Conservation (phyloP, 2,888 invertebrate genomes). For the Pristionchus arcanus region DNA sequence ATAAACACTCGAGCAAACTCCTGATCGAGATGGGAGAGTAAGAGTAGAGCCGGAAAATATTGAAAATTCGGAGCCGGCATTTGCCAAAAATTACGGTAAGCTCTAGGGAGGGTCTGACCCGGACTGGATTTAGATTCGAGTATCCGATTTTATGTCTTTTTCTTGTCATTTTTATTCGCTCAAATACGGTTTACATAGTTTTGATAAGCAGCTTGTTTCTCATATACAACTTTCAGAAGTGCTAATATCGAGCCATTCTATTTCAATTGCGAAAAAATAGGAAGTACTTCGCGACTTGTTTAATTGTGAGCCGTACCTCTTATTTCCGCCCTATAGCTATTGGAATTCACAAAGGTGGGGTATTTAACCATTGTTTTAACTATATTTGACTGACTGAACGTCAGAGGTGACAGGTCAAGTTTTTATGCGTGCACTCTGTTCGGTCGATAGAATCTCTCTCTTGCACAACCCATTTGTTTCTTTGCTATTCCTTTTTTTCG, state of each 20-base stretch:
- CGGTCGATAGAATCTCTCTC: conserved; percentile 35
- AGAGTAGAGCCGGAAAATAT: too few species aligned
- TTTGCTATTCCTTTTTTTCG: neutral
- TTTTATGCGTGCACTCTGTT: conserved; percentile 36
- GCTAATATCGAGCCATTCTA: neutral
- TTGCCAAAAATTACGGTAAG: too few species aligned
- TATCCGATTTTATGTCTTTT: neutral
- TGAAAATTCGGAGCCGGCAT: too few species aligned
- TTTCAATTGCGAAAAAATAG: neutral
- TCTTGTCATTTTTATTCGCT: neutral
- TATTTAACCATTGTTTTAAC: neutral
- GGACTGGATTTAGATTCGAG: too few species aligned
- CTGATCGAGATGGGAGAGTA: too few species aligned
- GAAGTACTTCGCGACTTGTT: neutral
- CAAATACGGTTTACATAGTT: neutral
- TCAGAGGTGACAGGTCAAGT: conserved; percentile 38
- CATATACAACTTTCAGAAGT: neutral
- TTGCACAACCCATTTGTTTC: neutral
- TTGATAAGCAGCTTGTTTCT: neutral
- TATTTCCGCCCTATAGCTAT: neutral
- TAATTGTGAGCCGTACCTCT: neutral
- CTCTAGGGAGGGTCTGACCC: too few species aligned
- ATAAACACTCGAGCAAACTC: too few species aligned
- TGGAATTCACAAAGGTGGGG: conserved; percentile 8
- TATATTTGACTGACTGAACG: neutral